phyloP scores from a whole-genome alignment of 2,797 vertebrate species.

The Brachyrhaphis roseni region DNA sequence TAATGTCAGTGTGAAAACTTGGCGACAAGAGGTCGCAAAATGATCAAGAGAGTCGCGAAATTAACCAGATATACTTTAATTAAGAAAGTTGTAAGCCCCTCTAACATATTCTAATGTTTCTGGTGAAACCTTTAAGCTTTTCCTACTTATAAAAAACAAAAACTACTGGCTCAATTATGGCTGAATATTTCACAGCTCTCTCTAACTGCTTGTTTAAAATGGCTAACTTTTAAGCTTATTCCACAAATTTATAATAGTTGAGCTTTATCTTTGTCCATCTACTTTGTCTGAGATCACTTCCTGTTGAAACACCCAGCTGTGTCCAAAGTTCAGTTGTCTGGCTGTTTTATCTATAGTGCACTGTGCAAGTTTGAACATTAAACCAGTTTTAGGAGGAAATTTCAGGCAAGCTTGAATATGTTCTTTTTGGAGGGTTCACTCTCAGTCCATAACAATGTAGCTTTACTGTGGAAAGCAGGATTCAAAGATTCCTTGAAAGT shows the following conservation, averaged over 20 bases:
- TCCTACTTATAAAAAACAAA: background rate
- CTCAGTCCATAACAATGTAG: background rate
- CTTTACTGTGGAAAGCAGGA: background rate
- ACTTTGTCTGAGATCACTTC: background rate
- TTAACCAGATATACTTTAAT: background rate
- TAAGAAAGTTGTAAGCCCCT: background rate
- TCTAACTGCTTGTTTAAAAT: background rate
- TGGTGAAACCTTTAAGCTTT: background rate
- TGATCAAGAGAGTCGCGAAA: background rate
- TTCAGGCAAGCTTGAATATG: background rate
- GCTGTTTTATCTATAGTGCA: background rate
- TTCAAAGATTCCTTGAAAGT: background rate
- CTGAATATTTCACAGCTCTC: background rate
- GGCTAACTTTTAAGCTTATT: background rate
- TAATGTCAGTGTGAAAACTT: background rate
- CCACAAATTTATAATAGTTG: background rate
- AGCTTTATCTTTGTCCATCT: background rate
- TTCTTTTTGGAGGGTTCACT: background rate
- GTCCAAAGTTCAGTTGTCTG: background rate
- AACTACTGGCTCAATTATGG: background rate
- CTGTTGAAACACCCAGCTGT: background rate
- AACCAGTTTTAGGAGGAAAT: background rate
- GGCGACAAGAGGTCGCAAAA: background rate
- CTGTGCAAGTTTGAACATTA: background rate
- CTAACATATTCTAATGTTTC: background rate